Evolutionary conservation across 1,140 invertebrate genomes (phyloP), one percentile per base, ranked within the genome.

Genomic region (Formica selysi): DNA sequence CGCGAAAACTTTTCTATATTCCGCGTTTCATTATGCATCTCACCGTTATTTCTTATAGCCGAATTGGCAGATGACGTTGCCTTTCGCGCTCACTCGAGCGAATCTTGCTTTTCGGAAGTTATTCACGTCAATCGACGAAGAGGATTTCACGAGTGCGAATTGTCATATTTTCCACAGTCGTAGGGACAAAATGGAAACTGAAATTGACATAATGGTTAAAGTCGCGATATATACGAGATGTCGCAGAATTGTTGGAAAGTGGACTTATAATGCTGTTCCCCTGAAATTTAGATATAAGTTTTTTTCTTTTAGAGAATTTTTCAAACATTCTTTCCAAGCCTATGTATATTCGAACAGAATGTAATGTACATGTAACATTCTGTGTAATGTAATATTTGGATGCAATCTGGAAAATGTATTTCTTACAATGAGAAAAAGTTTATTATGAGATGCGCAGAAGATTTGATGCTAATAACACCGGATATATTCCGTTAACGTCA

Each of bases 71-170:
- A n/a, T 19, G 68, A 44, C 26, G 16, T 29, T 54, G 16, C 29
- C 36, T 36, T 51, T 48, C 29, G n/a, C 8, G 29, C n/a, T 44
- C 36, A 29, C 44, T 83, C 79, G 38, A 83, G 67, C 51, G 81
- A 64, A 11, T 26, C 54, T 76, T 65, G 32, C 81, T 13, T 51
- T 10, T 51, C 71, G 51, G 51, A 71, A 71, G 67, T 38, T 59
- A 73, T 73, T 70, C 76, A 64, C 44, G 64, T 67, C 76, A 67
- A 79, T 78, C 64, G 76, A 57, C 76, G 4, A 80, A 44, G 67
- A 26, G 65, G 26, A 80, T 70, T 70, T 80, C 36, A 41, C n/a
- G 32, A n/a, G 51, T 4, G 32, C 22, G 48, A 41, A 65, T 41
- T 44, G 48, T 80, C 29, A 26, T 57, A 41, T 68, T 68, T 80